A percentile compares a stretch with the other conserved stretches of the same genome.
These are phyloP conservation scores for Diarsia dahlii DNA, from an alignment of 2,888 invertebrate genomes.

Conservation along the genomic window DNA sequence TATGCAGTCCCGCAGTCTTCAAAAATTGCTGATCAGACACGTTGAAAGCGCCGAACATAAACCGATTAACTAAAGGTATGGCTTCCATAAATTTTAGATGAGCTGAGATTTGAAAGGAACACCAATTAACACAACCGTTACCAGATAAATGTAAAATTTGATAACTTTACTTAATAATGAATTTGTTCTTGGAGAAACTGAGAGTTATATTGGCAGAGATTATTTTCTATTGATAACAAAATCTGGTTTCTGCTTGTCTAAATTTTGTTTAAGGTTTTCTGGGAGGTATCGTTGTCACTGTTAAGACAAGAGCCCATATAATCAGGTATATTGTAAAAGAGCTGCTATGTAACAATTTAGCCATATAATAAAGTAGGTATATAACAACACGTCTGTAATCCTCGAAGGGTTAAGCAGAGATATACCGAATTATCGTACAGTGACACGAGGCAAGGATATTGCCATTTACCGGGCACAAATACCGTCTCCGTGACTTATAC, in stretches of 20 bases:
- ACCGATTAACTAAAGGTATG: conserved; percentile 14
- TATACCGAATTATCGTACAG: too few species aligned
- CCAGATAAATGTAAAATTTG: conserved; percentile 13
- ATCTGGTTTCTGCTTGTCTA: not conserved
- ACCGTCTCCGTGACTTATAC: too few species aligned
- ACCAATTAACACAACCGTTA: conserved; percentile 30
- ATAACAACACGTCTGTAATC: too few species aligned
- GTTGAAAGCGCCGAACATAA: conserved; percentile 17
- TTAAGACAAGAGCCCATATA: not conserved
- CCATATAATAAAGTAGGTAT: not conserved
- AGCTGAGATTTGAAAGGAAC: conserved; percentile 11
- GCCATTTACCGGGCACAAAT: too few species aligned
- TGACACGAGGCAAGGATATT: too few species aligned
- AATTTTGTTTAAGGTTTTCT: not conserved
- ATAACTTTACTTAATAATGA: conserved; percentile 7
- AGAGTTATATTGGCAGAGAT: not conserved
- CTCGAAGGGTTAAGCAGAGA: too few species aligned
- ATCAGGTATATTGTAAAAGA: not conserved
- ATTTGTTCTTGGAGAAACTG: conserved; percentile 5
- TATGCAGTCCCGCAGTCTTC: too few species aligned
- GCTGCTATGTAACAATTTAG: not conserved
- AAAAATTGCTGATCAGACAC: not conserved
- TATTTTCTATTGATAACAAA: not conserved
- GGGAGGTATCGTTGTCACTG: not conserved
- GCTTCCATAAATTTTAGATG: conserved; percentile 24